Conservation (phyloP, 2,888 invertebrate genomes). For the Oegoconia quadripuncta region DNA sequence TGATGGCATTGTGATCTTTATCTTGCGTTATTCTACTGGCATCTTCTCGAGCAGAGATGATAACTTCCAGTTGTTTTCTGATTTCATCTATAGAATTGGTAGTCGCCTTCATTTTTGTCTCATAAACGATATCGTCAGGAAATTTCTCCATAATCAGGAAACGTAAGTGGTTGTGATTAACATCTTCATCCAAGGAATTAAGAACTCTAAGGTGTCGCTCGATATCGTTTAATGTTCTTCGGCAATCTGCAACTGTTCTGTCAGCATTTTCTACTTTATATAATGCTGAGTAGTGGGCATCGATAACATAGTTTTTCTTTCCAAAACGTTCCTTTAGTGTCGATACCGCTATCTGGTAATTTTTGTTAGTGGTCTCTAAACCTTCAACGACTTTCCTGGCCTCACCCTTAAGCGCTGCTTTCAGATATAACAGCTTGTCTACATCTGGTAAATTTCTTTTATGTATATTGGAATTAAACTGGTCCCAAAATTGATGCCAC, state of each 20-base stretch:
- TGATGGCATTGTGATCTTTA: too few relatives aligned
- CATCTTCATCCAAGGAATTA: conserved; percentile 12
- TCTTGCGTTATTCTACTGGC: too few relatives aligned
- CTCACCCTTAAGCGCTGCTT: too few relatives aligned
- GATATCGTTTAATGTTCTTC: conserved; percentile 11
- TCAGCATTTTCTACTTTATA: conserved; percentile 4
- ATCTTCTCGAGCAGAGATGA: conserved; percentile 17
- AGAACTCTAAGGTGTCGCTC: conserved; percentile 13
- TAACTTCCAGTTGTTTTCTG: conserved; percentile 11
- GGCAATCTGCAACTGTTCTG: conserved; percentile 12
- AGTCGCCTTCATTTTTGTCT: conserved; percentile 12
- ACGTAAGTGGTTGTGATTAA: conserved; percentile 6
- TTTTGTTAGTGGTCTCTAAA: conserved; percentile 2
- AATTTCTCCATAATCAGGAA: conserved; percentile 16
- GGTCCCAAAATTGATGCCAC: conserved; percentile 6
- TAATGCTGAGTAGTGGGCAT: not conserved
- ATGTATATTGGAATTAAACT: not conserved
- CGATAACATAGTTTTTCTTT: not conserved
- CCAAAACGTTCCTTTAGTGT: not conserved
- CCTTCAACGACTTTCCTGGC: not conserved
- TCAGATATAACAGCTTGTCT: not conserved
- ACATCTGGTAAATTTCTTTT: conserved; percentile 1
- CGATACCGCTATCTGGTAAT: not conserved
- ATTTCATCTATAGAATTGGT: conserved; percentile 12
- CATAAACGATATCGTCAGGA: conserved; percentile 17